Base-by-base conservation (phyloP, 1,140 invertebrate species). In the Mylabris phalerata region DNA sequence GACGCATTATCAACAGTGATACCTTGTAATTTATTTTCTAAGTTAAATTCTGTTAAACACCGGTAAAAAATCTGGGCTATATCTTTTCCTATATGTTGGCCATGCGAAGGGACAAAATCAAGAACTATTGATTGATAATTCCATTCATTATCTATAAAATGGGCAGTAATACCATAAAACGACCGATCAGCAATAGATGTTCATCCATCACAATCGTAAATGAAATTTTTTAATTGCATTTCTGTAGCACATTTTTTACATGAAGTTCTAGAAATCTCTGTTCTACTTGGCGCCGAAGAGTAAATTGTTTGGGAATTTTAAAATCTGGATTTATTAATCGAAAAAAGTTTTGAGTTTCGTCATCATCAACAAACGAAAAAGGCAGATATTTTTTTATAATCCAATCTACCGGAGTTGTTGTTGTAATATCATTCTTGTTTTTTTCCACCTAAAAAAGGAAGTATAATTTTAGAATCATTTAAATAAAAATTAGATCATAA, bases 191-290 rank as follows among this genome's bases (percentile, higher is more conserved):
- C 62, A 54, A 65, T 62, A 46, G 65, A 69, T 51, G 67, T 69
- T 68, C 66, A 73, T 48, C 63, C 68, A 68, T 73, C 69, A n/a
- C n/a, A 61, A 71, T 65, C 39, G 70, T 70, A 65, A 72, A 71
- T n/a, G 67, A 70, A 43, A 71, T 67, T 65, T 69, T 71, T 47
- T 64, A 73, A 61, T 58, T 58, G 47, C 59, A 62, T 62, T 68
- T 57, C 64, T 66, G 50, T 57, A 63, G 62, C 62, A 54, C 55
- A 64, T 61, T 45, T 59, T 65, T 68, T 46, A 68, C 50, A 62
- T 59, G 60, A 44, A 70, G 58, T 45, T 63, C 48, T 65, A 60
- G 44, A 67, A 64, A 67, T 62, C 19, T 0, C 19, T 19, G 19
- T 19, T 19, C 19, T 1, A 1, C 19, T 19, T 19, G 19, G 19